A percentile compares a stretch with the other conserved stretches of the same genome.
These are phyloP conservation scores for Nebria brevicollis DNA, from an alignment of 2,888 invertebrate species.

Conservation along the genomic window DNA sequence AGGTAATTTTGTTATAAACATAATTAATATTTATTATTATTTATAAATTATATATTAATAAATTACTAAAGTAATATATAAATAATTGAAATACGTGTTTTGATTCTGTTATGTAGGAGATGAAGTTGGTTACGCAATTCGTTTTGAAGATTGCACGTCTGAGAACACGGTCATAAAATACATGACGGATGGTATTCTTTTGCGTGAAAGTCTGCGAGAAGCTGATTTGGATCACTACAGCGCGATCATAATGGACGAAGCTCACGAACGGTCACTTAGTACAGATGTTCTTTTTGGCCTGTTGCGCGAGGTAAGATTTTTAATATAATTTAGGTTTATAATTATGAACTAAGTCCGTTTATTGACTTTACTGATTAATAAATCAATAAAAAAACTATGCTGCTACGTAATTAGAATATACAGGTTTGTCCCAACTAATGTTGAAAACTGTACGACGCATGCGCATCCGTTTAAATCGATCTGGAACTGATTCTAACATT, in stretches of 20 bases:
- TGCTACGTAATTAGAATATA: no score
- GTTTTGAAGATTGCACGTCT: conserved; percentile 99
- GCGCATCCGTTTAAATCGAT: no score
- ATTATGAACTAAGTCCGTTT: not conserved
- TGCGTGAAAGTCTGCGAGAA: conserved; percentile 95
- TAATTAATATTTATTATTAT: not conserved
- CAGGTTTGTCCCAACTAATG: no score
- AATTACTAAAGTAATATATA: not conserved
- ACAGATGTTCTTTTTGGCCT: conserved; percentile 98
- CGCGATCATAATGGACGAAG: conserved; percentile 99
- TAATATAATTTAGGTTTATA: not conserved
- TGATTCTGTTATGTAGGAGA: conserved; percentile 67
- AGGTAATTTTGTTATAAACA: conserved; percentile 64
- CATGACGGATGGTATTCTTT: conserved; percentile 99
- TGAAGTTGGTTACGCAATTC: conserved; percentile 98
- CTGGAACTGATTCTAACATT: no score
- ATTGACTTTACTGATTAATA: not conserved
- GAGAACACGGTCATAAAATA: conserved; percentile 95
- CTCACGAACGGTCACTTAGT: conserved; percentile 96
- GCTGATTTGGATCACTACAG: conserved; percentile 97
- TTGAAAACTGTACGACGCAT: no score
- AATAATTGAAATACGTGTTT: conserved; percentile 18
- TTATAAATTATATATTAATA: not conserved
- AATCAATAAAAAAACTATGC: no score
- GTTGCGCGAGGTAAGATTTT: conserved; percentile 81